Percentiles rank a stretch among this genome's conserved stretches.
phyloP scores from a whole-genome alignment of 1,140 invertebrate genomes.

The Drosophila navojoa region DNA sequence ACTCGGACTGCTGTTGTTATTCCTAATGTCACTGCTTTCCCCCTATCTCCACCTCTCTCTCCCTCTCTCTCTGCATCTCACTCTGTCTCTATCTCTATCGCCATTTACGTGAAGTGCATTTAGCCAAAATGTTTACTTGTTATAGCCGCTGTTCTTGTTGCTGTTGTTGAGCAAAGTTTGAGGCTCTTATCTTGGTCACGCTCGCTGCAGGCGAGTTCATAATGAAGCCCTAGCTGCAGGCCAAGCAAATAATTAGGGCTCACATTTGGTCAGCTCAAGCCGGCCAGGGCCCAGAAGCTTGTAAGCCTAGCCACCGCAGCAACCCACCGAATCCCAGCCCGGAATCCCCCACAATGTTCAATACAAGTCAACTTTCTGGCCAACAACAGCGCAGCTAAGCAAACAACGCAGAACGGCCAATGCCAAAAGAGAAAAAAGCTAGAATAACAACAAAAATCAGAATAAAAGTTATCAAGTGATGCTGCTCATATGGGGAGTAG shows the following conservation, averaged over 20 bases:
- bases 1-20: slow-evolving; percentile 20
- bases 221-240: slow-evolving; percentile 34
- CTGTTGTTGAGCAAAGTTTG: slow-evolving; percentile 20
- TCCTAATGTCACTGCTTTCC: slow-evolving; percentile 12
- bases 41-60: not conserved
- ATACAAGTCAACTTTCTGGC: slow-evolving; percentile 20
- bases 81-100: not conserved
- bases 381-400: slow-evolving; percentile 7
- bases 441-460: not conserved
- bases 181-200: slow-evolving; percentile 40
- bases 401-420: slow-evolving; percentile 10
- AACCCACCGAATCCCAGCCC: not conserved
- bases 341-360: not conserved
- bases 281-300: slow-evolving; percentile 5
- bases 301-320: not conserved
- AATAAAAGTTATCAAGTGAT: not conserved
- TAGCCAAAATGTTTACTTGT: slow-evolving; percentile 21
- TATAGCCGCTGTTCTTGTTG: not conserved
- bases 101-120: slow-evolving; percentile 31
- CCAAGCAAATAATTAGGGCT: slow-evolving; percentile 43
- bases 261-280: slow-evolving; percentile 32
- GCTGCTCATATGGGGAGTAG: not conserved
- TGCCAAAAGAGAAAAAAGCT: not conserved
- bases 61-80: not conserved
- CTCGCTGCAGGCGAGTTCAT: slow-evolving; percentile 25